Evolutionary conservation across 2,888 invertebrate species (phyloP), one percentile per base, ranked within the genome.

Genomic region (Diabrotica balteata): DNA sequence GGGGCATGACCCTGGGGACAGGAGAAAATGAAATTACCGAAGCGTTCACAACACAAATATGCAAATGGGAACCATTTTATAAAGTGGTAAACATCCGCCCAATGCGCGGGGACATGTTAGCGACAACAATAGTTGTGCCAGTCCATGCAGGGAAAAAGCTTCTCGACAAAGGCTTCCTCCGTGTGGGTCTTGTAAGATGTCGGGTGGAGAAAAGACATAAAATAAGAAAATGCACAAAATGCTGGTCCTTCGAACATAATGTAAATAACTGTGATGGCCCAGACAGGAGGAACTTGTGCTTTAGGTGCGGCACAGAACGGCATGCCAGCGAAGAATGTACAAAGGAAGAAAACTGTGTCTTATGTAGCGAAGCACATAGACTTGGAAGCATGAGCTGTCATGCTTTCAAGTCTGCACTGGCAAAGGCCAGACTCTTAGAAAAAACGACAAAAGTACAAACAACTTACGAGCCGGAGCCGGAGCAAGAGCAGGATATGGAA

Each of bases 171-270:
- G 32, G 17, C 42, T 46, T 11, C n/a, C 17, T 62, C 8, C 44
- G 32, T 22, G 45, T 62, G 1, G 62, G 53, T 10, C 45, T 62
- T 5, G 54, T 42, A 10, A 44, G 22, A n/a, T 53, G 53, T 11
- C 10, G 2, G 42, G 47, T 47, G 7, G 53, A 62, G 10, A 62
- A 47, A 47, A 17, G 46, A 5, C 9, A 22, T 7, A 54, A 8
- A 10, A 8, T 62, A 7, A 8, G 7, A 3, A 53, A n/a, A 47
- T 53, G 62, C 11, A 4, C 6, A 4, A 67, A 51, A 58, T 67
- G 67, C 42, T 67, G 67, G 67, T 3, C 49, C 9, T 58, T 62
- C 55, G 60, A 61, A 42, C 66, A 66, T 55, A 8, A 46, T 7
- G 9, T 45, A 8, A 46, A 32, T 10, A 6, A 53, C 1, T 66